Percentiles rank a stretch among this genome's conserved stretches.
Evolutionary conservation across 2,113 vertebrate species (phyloP).

Genomic region (Neolamprologus toae): DNA sequence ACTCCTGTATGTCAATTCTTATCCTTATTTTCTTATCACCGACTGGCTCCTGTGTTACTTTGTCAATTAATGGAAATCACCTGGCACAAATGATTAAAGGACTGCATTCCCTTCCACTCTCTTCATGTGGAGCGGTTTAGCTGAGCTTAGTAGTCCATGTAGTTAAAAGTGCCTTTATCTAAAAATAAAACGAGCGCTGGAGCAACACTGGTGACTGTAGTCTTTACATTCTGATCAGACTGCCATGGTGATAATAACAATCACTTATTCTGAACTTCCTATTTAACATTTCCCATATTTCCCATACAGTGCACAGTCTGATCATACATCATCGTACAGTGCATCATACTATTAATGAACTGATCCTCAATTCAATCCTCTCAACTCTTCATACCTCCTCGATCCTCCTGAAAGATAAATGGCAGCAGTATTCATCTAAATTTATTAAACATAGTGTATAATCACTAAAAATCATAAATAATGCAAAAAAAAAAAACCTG

Average conservation of each 20-base stretch:
- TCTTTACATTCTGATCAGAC: neutral
- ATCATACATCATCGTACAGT: neutral
- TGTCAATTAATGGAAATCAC: neutral
- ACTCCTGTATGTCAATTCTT: neutral
- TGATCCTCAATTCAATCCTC: neutral
- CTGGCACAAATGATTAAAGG: neutral
- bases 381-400: neutral
- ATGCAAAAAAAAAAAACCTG: neutral
- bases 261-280: neutral
- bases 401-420: neutral
- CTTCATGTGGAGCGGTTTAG: neutral
- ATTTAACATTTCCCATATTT: neutral
- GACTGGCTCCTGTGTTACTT: neutral
- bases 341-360: neutral
- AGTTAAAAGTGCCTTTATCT: neutral
- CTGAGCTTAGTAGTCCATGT: neutral
- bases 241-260: neutral
- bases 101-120: neutral
- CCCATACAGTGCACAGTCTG: neutral
- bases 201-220: neutral
- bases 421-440: neutral
- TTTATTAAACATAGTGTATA: fast-evolving
- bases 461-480: neutral
- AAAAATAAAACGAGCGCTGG: neutral
- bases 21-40: neutral